phyloP scores from a whole-genome alignment of 2,797 vertebrate genomes.

The Rhodeus uyekii region DNA sequence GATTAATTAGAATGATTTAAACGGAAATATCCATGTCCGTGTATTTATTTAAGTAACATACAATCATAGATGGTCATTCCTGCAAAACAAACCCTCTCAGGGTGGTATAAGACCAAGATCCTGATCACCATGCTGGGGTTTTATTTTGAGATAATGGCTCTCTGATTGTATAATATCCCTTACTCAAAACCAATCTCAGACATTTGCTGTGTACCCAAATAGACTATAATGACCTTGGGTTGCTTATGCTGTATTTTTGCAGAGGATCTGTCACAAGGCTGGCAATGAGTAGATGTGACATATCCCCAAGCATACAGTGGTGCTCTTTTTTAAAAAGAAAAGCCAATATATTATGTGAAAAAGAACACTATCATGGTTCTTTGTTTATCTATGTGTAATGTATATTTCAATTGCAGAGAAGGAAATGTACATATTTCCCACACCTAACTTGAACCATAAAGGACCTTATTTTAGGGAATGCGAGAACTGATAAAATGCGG shows the following conservation, averaged over 20 bases:
- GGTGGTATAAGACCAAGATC: background rate
- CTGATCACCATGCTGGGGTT: background rate
- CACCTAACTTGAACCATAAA: background rate
- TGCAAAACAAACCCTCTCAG: background rate
- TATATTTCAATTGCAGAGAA: background rate
- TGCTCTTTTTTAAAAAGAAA: slow-evolving; percentile 31
- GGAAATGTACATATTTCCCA: background rate
- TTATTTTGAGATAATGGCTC: background rate
- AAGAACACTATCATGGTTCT: background rate
- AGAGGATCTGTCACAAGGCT: slow-evolving; percentile 22
- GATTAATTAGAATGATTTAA: background rate
- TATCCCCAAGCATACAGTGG: slow-evolving; percentile 14
- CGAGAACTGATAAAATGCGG: background rate
- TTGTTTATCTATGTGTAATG: background rate
- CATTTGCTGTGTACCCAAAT: slow-evolving; percentile 5
- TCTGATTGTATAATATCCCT: slow-evolving; percentile 15
- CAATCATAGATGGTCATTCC: background rate
- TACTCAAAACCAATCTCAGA: background rate
- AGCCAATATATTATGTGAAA: background rate
- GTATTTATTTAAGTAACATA: background rate
- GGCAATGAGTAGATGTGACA: slow-evolving; percentile 41
- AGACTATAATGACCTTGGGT: slow-evolving; percentile 41
- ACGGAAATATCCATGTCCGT: background rate
- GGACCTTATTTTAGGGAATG: background rate
- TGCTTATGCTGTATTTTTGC: slow-evolving; percentile 36